Evolutionary conservation across 2,888 invertebrate genomes (phyloP), one percentile per base, ranked within the genome.

Genomic region (Eupithecia tripunctaria): DNA sequence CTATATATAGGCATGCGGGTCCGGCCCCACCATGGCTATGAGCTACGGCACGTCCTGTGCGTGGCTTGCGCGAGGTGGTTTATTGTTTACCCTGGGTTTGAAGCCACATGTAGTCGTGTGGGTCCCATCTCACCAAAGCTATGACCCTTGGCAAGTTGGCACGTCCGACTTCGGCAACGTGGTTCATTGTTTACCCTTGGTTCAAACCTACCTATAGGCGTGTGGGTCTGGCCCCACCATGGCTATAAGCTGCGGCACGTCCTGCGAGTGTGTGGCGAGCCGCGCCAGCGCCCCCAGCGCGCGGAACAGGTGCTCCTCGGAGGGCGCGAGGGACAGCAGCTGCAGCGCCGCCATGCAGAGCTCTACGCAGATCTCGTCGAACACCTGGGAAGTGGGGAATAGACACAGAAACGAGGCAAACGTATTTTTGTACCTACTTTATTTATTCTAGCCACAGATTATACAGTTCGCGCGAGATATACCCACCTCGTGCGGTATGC

Each of bases 331-430:
- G 86, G 96, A 97, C 95, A 98, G 96, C 93, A 96, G 98, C 95
- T 98, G 98, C 79, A 98, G 95, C 84, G 98, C 95, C 68, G 98
- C 98, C 97, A 98, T 98, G 64, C 97, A 96, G 86, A 98, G 92
- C 92, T 98, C 98, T 73, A 98, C 97, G 74, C 98, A 98, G 71
- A 98, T 97, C 90, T 98, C 98, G 90, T 98, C 98, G 91, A 98
- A 98, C 73, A 98, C 98, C 98, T 98, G 90, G 5, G n/a, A 76
- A 15, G 8, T 29, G 14, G 5, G 3, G 18, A 36, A 68, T 72
- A 72, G 70, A 3, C 65, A 68, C 72, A 68, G 56, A 67, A 43
- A 60, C 70, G 32, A 36, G 63, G 18, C 62, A 15, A 8, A 62
- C 14, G 27, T 27, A 27, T 14, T 59, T 59, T 27, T 27, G 27